A percentile compares a stretch with the other conserved stretches of the same genome.
Evolutionary conservation across 2,888 invertebrate genomes (phyloP).

Genomic region (Nemapogon koenigi): DNA sequence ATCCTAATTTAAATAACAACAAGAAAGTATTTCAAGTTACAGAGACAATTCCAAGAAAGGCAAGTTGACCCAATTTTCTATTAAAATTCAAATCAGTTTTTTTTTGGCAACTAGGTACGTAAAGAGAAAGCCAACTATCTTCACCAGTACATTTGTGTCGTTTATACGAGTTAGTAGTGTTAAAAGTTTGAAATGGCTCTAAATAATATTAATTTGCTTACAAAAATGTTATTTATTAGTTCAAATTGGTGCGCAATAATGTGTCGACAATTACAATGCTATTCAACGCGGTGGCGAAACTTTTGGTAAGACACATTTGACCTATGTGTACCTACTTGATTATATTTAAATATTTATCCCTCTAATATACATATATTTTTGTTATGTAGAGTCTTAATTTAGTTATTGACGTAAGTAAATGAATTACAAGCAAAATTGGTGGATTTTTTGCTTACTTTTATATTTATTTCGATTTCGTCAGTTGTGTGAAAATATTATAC

Average conservation of each 20-base stretch:
- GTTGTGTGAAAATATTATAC: too few species aligned
- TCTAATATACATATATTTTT: too few species aligned
- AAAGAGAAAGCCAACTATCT: slow-evolving; percentile 45
- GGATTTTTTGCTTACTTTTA: too few species aligned
- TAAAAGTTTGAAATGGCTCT: too few species aligned
- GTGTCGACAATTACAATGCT: background rate
- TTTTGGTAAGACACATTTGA: background rate
- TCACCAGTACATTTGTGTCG: slow-evolving; percentile 37
- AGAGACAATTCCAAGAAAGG: slow-evolving; percentile 39
- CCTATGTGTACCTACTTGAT: too few species aligned
- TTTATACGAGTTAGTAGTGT: slow-evolving; percentile 45
- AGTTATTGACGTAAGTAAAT: background rate
- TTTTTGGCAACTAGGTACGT: slow-evolving; percentile 44
- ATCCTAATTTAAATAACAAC: background rate
- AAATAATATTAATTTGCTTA: slow-evolving; percentile 11
- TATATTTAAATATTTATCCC: too few species aligned
- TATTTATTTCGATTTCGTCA: too few species aligned
- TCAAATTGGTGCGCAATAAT: background rate
- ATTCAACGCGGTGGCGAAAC: background rate
- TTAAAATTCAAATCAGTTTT: slow-evolving; percentile 58
- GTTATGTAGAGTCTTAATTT: background rate
- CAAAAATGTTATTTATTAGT: slow-evolving; percentile 9
- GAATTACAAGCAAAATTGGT: too few species aligned
- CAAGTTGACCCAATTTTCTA: slow-evolving; percentile 47
- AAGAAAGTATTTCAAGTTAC: slow-evolving; percentile 16